phyloP scores from a whole-genome alignment of 2,888 invertebrate species.

The Colostygia pectinataria region DNA sequence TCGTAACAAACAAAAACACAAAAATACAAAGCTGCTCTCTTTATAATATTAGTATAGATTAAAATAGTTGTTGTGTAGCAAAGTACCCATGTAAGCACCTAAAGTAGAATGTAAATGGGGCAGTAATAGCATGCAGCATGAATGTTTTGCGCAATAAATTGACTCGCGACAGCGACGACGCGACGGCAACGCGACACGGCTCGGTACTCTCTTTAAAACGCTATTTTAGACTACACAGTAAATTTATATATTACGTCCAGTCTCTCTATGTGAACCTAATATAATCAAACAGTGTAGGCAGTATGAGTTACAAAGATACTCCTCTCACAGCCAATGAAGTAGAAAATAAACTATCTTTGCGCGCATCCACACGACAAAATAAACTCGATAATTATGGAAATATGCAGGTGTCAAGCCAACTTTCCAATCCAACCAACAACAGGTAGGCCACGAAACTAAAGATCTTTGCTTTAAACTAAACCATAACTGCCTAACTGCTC shows the following conservation, averaged over 20 bases:
- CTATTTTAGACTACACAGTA: conserved; percentile 42
- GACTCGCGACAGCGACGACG: conserved; percentile 42
- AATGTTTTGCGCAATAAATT: conserved; percentile 48
- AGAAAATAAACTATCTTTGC: too few species aligned
- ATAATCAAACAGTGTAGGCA: too few species aligned
- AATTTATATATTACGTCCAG: conserved; percentile 21
- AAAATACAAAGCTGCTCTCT: too few species aligned
- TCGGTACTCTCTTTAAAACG: conserved; percentile 42
- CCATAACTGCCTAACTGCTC: conserved; percentile 40
- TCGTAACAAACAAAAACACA: too few species aligned
- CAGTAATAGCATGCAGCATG: conserved; percentile 33
- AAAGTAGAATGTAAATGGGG: conserved; percentile 46
- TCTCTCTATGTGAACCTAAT: background rate
- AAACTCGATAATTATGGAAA: too few species aligned
- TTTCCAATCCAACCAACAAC: too few species aligned
- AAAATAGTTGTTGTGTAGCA: background rate
- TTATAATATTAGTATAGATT: too few species aligned
- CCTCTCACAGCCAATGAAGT: too few species aligned
- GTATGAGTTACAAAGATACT: too few species aligned
- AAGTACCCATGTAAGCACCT: conserved; percentile 3
- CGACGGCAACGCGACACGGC: too few species aligned
- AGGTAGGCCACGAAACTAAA: conserved; percentile 27
- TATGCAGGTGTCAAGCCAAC: too few species aligned
- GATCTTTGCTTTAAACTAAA: conserved; percentile 38
- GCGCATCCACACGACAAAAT: too few species aligned